Percentiles rank a stretch among this genome's conserved stretches.
Evolutionary conservation across 2,888 invertebrate genomes (phyloP).

Genomic region (Anarsia innoxiella): DNA sequence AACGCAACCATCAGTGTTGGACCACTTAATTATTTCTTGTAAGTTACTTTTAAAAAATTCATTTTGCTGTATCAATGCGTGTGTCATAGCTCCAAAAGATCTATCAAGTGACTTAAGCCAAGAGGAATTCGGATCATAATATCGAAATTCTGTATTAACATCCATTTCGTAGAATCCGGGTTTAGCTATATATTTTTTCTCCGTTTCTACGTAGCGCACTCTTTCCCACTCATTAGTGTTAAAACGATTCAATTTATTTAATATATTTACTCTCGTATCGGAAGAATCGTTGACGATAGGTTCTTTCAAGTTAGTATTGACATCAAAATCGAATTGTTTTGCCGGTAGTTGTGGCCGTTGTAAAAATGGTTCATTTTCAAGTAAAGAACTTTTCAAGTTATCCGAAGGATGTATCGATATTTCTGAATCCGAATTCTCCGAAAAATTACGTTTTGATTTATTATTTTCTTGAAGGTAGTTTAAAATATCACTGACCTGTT

Average conservation of each 20-base stretch:
- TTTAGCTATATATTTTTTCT: constrained; percentile 7
- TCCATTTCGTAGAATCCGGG: constrained; percentile 8
- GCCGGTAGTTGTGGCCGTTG: background rate
- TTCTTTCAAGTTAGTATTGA: constrained; percentile 3
- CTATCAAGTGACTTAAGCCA: constrained; percentile 4
- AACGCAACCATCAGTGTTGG: background rate
- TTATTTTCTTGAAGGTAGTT: background rate
- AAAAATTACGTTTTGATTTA: background rate
- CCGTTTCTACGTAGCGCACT: constrained; percentile 6
- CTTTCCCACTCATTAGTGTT: constrained; percentile 7
- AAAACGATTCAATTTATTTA: constrained; percentile 4
- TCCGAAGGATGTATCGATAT: background rate
- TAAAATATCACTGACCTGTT: background rate
- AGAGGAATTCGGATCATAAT: constrained; percentile 8
- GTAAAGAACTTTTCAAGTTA: background rate
- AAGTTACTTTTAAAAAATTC: background rate
- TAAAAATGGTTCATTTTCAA: background rate
- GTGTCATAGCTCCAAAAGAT: background rate
- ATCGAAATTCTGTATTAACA: constrained; percentile 8
- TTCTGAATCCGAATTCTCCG: background rate
- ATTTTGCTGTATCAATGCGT: background rate
- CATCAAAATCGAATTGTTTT: background rate
- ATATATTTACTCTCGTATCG: background rate
- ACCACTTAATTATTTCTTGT: constrained; percentile 1
- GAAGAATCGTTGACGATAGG: background rate